phyloP scores from a whole-genome alignment of 1,140 invertebrate species.

The Brachionus rotundiformis region DNA sequence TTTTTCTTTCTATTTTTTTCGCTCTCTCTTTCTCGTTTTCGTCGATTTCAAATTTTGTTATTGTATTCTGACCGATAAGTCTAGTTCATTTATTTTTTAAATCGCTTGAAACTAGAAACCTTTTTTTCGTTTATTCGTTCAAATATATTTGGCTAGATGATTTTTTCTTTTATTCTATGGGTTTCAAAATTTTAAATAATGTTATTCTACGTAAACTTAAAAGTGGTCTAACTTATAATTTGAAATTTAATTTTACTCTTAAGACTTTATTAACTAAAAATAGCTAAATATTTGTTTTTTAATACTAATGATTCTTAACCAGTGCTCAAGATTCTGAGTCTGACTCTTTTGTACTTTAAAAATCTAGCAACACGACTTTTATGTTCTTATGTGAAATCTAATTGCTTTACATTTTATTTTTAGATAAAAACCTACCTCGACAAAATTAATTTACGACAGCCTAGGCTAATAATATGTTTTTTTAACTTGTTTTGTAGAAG shows the following conservation, averaged over 20 bases:
- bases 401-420: too few relatives aligned
- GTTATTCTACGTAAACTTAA: conserved; percentile 20
- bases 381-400: too few relatives aligned
- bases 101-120: conserved; percentile 45
- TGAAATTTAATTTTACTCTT: background rate
- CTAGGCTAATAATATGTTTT: conserved; percentile 4
- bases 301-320: too few relatives aligned
- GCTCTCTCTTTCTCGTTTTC: background rate
- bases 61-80: conserved; percentile 48
- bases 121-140: conserved; percentile 21
- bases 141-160: background rate
- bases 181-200: conserved; percentile 34
- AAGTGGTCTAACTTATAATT: conserved; percentile 20
- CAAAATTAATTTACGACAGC: background rate
- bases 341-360: too few relatives aligned
- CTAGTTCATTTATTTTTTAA: conserved; percentile 46
- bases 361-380: too few relatives aligned
- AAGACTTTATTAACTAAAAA: background rate
- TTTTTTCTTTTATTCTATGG: conserved; percentile 3
- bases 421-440: conserved; percentile 25
- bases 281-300: background rate
- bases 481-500: conserved; percentile 13
- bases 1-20: background rate
- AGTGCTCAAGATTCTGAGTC: too few relatives aligned
- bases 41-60: conserved; percentile 38